Base-by-base conservation (phyloP, 1,140 invertebrate genomes). In the Laupala kohalensis region DNA sequence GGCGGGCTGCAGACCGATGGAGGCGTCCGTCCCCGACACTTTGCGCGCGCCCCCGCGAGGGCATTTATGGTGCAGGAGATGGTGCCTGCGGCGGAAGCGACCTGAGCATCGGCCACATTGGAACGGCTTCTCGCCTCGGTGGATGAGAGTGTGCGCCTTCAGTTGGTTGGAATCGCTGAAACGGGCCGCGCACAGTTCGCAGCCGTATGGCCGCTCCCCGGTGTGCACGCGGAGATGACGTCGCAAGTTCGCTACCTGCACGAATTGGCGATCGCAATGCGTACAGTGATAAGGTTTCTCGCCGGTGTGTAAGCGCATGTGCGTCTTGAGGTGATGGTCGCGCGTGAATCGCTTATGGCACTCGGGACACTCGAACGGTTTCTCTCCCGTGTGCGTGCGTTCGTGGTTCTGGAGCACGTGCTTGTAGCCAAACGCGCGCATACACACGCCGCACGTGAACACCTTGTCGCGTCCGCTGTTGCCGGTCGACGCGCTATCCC, bases 351-450 rank as follows among this genome's bases (percentile, higher is more conserved):
- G 87, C 79, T 97, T 95, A 75, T 95, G 90, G 80, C 96, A 99
- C 80, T 94, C 90, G 6, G 89, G 89, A 78, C 96, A 99, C 78
- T 96, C 92, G 82, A 98, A 98, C 0, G 96, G 96, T 77, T 97
- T 96, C 78, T 96, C 94, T 0, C 96, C 96, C 0, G 96, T 98
- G 79, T 98, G 96, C 0, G 95, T 98, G 69, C 96, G 88, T 75
- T 97, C 94, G 80, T 98, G 96, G 78, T 98, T 99, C 78, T 96
- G 94, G 24, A 96, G 82, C 3, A 97, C 94, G 80, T 97, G 94
- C 78, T 97, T 97, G 83, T 97, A 96, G 6, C 93, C 94, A 77
- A 96, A 97, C 2, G 89, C 91, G 70, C 92, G 87, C 63, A 89
- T 89, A 80, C 94, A 97, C 4, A 93, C 89, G 69, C 88, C 87